Base-by-base conservation (phyloP, 37 sponge, comb jelly and placozoan genomes). In the Agelas oroides region DNA sequence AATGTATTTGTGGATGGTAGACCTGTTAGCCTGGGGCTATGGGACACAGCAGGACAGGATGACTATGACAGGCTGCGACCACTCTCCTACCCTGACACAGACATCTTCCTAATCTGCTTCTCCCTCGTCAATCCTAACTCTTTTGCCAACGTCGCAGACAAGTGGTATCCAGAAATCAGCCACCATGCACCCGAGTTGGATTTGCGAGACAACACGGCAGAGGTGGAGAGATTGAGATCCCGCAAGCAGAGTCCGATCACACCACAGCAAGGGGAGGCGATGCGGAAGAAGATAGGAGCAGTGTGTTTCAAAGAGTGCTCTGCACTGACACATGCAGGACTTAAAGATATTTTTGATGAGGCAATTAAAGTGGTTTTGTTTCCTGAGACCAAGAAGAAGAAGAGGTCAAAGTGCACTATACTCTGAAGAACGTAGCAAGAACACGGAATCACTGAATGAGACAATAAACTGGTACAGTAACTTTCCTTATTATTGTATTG, bases 41-140 rank as follows among this genome's bases (percentile, higher is more conserved):
- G 97, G 97, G 97, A 97, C 64, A 94, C 97, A 59, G 95, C 95
- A 65, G 97, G 97, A 23, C 97, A 97, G 65, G 97, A 93, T 36
- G 96, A 96, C 72, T 96, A 96, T 58, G 96, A 96, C 60, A 59
- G 94, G 38, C 79, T 96, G 18, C 91, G 96, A 11, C 96, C 96
- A 6, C 86, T 96, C 5, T 95, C 96, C 28, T 95, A 95, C 55
- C 96, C 96, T 0, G 89, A 91, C 71, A 95, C 96, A 15, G 93
- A 95, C 76, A 93, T 95, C 54, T 95, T 95, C 64, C 86, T 96
- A 18, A 83, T 96, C 25, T 96, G 96, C 63, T 96, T 91, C 77
- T 93, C 94, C 6, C 56, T 96, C 15, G 92, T 90, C 41, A 92
- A 84, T 68, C 91, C 94, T 13, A 88, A 89, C 66, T 93, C 94